Conservation (phyloP, 2,113 vertebrate species). For the Cardinalis cardinalis region DNA sequence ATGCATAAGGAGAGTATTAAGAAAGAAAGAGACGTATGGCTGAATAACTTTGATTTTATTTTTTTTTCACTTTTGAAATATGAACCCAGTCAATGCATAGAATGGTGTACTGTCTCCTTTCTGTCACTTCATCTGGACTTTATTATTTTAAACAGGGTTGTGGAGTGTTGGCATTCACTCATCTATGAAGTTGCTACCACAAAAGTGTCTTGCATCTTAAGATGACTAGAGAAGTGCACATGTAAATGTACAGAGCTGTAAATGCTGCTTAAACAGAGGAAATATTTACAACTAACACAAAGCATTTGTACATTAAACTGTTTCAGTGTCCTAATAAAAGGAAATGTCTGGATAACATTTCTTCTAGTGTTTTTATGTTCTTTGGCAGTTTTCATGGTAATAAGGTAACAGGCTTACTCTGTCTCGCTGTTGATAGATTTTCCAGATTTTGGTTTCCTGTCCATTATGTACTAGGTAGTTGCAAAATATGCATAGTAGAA, state of each 20-base stretch:
- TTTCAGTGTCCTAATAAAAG: conserved; percentile 36
- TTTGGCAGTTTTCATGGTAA: background rate
- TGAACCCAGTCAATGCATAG: conserved; percentile 47
- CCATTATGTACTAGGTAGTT: background rate
- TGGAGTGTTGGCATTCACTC: conserved; percentile 35
- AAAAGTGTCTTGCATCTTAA: conserved; percentile 5
- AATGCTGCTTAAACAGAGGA: conserved; percentile 21
- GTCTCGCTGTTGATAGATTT: background rate
- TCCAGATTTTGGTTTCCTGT: background rate
- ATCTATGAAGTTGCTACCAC: conserved; percentile 29
- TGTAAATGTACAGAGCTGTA: conserved; percentile 2
- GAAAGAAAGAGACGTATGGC: conserved; percentile 35
- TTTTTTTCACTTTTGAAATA: conserved; percentile 69
- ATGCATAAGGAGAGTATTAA: conserved; percentile 65
- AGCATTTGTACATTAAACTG: conserved; percentile 16
- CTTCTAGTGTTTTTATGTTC: background rate
- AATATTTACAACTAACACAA: conserved; percentile 15
- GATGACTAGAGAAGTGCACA: conserved; percentile 15
- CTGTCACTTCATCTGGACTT: conserved; percentile 70
- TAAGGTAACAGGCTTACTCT: background rate
- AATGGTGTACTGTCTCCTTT: conserved; percentile 55
- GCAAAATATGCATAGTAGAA: background rate
- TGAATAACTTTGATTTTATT: conserved; percentile 56
- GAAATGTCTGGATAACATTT: background rate
- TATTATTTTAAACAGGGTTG: conserved; percentile 66